Evolutionary conservation across 2,113 vertebrate species (phyloP), one percentile per base, ranked within the genome.

Genomic region (Prunella himalayana): DNA sequence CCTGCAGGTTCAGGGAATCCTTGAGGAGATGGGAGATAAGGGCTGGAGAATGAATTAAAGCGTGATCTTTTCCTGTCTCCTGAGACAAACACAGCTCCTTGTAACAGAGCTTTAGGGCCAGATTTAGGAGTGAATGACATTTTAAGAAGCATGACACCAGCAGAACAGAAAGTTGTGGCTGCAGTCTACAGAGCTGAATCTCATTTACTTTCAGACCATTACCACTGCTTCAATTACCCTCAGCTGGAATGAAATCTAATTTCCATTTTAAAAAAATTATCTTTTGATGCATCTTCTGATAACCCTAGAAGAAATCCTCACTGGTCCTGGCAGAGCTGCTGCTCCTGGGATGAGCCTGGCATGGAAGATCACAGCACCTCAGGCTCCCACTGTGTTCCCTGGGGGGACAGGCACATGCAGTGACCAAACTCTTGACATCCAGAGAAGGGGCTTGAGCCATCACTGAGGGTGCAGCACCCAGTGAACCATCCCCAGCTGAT

Each of bases 291-390:
- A 85, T 77, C 41, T 82, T 71, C 63, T 86, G 59, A 92, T 51
- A 93, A 39, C 6, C 15, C 17, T 30, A 35, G 51, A 65, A 56
- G 15, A 71, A 73, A 47, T 28, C 15, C 28, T 41, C 31, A 20
- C 51, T 9, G 5, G 28, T 47, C 13, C n/a, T 61, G 64, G 53
- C 59, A 88, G 59, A 81, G 60, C 14, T 50, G 24, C 78, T 82
- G 71, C 86, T 87, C 69, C 64, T n/a, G 21, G 15, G n/a, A 79
- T 0, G 0, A 86, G n/a, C 12, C 31, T 22, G 37, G 53, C 4
- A 3, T 0, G 0, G 76, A 45, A 37, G 5, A 73, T 19, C 0
- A 0, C 12, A 63, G 65, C 56, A 70, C 11, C 19, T n/a, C 8
- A 54, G 72, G 64, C 24, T 61, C 45, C 64, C 28, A 9, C 37